Conservation (phyloP, 2,797 vertebrate genomes). For the Falco biarmicus region DNA sequence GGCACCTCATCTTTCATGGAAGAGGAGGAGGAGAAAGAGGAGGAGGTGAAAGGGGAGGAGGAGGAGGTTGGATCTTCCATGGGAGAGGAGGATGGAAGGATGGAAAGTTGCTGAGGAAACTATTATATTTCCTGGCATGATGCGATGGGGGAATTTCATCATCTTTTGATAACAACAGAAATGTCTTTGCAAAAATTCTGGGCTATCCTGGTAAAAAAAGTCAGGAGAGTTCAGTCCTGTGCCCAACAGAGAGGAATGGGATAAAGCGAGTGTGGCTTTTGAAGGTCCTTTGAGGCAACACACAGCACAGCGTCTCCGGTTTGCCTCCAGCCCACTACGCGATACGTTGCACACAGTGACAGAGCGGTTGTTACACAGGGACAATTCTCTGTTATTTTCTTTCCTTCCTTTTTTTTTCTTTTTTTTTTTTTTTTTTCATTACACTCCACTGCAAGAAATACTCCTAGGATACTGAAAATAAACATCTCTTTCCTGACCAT, state of each 20-base stretch:
- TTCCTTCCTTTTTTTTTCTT: no score
- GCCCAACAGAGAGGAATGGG: background rate
- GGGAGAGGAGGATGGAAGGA: background rate
- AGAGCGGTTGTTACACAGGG: background rate
- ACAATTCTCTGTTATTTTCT: background rate
- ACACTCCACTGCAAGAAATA: background rate
- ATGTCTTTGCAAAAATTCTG: background rate
- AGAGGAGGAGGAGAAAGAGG: background rate
- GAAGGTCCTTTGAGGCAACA: background rate
- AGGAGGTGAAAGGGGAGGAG: background rate
- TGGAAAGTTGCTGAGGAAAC: background rate
- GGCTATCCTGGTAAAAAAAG: background rate
- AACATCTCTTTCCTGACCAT: background rate
- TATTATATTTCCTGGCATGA: background rate
- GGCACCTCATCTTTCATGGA: background rate
- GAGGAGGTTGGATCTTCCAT: background rate
- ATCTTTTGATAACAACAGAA: background rate
- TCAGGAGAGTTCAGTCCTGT: background rate
- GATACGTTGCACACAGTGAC: background rate
- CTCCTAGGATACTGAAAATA: background rate
- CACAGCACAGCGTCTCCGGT: accelerated
- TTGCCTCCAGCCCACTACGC: background rate
- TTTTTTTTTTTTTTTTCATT: background rate
- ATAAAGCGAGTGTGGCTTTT: background rate
- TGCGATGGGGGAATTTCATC: background rate